phyloP scores from a whole-genome alignment of 2,113 vertebrate species.

The Sterna hirundo region DNA sequence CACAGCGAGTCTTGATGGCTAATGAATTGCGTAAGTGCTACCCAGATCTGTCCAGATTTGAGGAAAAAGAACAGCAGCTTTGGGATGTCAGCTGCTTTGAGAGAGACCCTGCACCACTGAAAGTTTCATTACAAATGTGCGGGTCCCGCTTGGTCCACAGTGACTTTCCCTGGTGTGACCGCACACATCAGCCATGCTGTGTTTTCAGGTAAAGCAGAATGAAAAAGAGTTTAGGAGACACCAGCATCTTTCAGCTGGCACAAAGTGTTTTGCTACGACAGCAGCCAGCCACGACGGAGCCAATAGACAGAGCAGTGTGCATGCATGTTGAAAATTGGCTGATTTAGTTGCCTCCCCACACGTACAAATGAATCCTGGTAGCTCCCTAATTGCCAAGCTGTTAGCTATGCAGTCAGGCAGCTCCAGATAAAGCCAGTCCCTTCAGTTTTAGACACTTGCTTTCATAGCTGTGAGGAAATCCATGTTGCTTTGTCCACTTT shows the following conservation, averaged over 20 bases:
- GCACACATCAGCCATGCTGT: fast-evolving
- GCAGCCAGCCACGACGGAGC: conserved; percentile 34
- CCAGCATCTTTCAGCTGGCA: not conserved
- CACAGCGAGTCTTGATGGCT: not conserved
- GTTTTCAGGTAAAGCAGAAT: not conserved
- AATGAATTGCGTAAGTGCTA: conserved; percentile 30
- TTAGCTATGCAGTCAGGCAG: conserved; percentile 39
- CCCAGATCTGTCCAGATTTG: not conserved
- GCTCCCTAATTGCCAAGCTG: conserved; percentile 33
- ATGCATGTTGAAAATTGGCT: conserved; percentile 62
- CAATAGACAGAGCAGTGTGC: conserved; percentile 48
- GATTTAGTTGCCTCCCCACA: conserved; percentile 48
- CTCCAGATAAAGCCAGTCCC: conserved; percentile 30
- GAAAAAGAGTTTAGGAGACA: not conserved
- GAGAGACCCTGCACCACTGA: not conserved
- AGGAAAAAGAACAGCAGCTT: not conserved
- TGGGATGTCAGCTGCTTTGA: not conserved
- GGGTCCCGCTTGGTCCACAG: fast-evolving
- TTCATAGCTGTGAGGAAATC: conserved; percentile 34
- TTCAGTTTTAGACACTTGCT: conserved; percentile 14
- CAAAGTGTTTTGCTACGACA: not conserved
- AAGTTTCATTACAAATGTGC: not conserved
- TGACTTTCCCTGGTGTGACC: not conserved
- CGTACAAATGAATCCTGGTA: not conserved
- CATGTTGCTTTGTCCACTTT: not conserved